Evolutionary conservation across 2,888 invertebrate species (phyloP), one percentile per base, ranked within the genome.

Genomic region (Vanessa cardui): DNA sequence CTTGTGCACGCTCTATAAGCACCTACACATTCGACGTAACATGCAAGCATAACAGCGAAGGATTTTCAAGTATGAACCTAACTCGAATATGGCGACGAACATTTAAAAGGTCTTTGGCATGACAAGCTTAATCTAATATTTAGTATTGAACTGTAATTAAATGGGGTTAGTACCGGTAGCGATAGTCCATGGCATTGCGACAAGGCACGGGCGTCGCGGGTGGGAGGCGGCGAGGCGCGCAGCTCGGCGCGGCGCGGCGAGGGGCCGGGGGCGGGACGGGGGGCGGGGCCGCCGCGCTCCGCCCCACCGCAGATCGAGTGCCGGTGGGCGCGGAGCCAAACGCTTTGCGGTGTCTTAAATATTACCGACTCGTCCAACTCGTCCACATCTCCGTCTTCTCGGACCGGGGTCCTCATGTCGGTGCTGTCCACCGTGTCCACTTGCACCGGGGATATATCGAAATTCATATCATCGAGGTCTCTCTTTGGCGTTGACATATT

Each of bases 151-250:
- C 82, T 88, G 87, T 73, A 89, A 88, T 88, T 89, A 91, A 92
- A 92, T 92, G 89, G 87, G 86, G 93, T 93, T 93, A 93, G 92
- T 94, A 94, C 94, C 94, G 93, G 93, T 85, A 91, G 90, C 90
- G 87, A 90, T 87, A 90, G 85, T 91, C 92, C 91, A 88, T 91
- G 90, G 92, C 90, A 89, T 90, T 89, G 90, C 85, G 88, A 87
- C 82, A 89, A 89, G 90, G 89, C 86, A 86, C 88, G 89, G 83
- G 83, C 89, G 85, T 89, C 90, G 81, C 87, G 88, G 87, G 78
- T 83, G 85, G 87, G 86, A 77, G 85, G 85, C 83, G 85, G 80
- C 82, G 80, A 83, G 80, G 79, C 76, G 79, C 81, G 80, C 80
- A 75, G 66, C 76, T 73, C 72, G 80, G 75, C 59, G 64, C 73